These are phyloP conservation scores for Eretmocerus hayati DNA, from an alignment of 2,888 invertebrate species.

Conservation along the genomic window DNA sequence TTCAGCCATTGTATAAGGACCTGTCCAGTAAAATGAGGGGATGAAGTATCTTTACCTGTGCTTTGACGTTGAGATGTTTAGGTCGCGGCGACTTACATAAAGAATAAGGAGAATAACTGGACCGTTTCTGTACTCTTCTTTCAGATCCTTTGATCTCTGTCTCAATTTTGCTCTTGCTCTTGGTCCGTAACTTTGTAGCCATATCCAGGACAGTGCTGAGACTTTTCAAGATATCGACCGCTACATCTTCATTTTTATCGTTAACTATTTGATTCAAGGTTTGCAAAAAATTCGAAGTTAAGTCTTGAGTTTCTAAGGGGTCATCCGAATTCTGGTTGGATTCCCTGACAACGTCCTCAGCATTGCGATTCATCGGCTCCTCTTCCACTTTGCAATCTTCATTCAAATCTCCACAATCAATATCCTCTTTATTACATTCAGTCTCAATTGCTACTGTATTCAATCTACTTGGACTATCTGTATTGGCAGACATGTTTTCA, in stretches of 20 bases:
- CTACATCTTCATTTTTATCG: constrained; percentile 25
- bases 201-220: constrained; percentile 11
- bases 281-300: background rate
- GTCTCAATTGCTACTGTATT: background rate
- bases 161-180: no score
- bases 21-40: no score
- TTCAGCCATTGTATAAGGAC: constrained; percentile 2
- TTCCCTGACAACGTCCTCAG: no score
- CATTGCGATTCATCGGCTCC: constrained; percentile 14
- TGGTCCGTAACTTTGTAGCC: no score
- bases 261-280: constrained; percentile 18
- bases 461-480: constrained; percentile 5
- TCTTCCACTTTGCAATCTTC: constrained; percentile 26
- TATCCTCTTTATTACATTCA: constrained; percentile 3
- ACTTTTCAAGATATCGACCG: constrained; percentile 7
- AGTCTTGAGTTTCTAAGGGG: constrained; percentile 23
- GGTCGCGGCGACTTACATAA: no score
- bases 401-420: constrained; percentile 3
- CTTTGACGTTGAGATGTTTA: no score
- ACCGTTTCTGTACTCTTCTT: no score
- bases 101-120: no score
- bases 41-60: no score
- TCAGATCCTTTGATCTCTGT: no score
- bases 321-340: constrained; percentile 15
- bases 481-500: no score